Base-by-base conservation (phyloP, 2,797 vertebrate species). In the Leucoraja ocellata region DNA sequence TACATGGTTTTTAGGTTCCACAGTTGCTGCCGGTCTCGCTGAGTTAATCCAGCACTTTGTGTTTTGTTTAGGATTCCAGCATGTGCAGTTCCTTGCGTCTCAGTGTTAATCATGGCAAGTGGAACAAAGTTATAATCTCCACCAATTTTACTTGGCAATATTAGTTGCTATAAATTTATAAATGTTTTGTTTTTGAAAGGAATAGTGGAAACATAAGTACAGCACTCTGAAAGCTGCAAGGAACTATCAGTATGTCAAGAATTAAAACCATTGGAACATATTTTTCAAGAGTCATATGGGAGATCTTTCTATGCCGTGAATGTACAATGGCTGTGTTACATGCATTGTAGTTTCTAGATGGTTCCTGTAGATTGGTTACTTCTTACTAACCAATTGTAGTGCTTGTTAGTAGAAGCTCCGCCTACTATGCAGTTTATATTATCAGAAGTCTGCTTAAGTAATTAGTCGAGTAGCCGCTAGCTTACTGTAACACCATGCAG, bases 181-280 rank as follows among this genome's bases (percentile, higher is more conserved):
- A 78, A 88, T 23, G 14, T 9, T 8, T 7, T 88, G 23, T 3
- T 46, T 68, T 88, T 88, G 61, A 63, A 36, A 1, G 21, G 84
- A 63, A 36, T 68, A 65, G 14, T 36, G n/a, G 65, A 88, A 88
- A 88, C 28, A 68, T 8, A 68, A 68, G 84, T 68, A 32, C 63
- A 88, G 28, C 32, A 88, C 63, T 65, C 32, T 88, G 61, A 88
- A 36, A 36, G n/a, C 16, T 36, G n/a, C 84, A 68, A 68, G 58
- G 84, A 63, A 88, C 32, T 36, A 21, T 7, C 6, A 68, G 63
- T 65, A 68, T 68, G 32, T 32, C n/a, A 88, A 88, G 84, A 88
- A 88, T 88, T 68, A 36, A 88, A 88, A 36, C n/a, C 61, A 18
- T 88, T n/a, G 21, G 21, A n/a, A 86, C 32, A 68, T 88, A 88